phyloP scores from a whole-genome alignment of 2,888 invertebrate species.

The Syrista parreyssii region DNA sequence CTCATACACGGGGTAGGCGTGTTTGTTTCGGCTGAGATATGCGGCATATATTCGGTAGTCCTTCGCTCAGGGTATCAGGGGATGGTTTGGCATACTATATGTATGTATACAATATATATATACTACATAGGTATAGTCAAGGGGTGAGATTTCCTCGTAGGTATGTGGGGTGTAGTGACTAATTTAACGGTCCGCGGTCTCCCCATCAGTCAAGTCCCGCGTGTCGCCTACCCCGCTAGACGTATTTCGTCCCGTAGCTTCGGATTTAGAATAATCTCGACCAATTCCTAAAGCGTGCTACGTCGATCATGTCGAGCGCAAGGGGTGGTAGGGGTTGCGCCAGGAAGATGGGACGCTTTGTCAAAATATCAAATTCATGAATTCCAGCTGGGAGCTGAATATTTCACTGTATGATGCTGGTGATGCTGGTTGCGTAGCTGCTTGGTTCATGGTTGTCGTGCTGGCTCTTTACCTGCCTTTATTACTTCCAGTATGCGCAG shows the following conservation, averaged over 20 bases:
- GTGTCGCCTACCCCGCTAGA: constrained; percentile 16
- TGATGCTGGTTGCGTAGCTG: not conserved
- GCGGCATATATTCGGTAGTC: constrained; percentile 16
- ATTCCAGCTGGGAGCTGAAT: constrained; percentile 10
- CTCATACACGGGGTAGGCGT: constrained; percentile 9
- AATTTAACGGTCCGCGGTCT: constrained; percentile 43
- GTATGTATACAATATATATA: no score
- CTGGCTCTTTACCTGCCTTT: not conserved
- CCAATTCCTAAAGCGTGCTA: constrained; percentile 22
- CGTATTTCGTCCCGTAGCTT: constrained; percentile 21
- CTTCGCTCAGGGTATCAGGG: not conserved
- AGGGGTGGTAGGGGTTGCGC: not conserved
- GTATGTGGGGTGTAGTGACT: constrained; percentile 31
- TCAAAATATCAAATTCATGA: constrained; percentile 26
- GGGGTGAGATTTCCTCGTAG: not conserved
- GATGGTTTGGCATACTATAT: not conserved
- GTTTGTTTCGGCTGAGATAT: constrained; percentile 21
- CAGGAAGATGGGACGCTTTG: constrained; percentile 15
- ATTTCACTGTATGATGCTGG: not conserved
- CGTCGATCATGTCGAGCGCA: constrained; percentile 17
- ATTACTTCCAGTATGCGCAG: not conserved
- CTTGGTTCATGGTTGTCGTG: not conserved
- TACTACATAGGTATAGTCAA: not conserved
- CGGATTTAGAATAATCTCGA: constrained; percentile 21
- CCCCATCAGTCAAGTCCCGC: constrained; percentile 36